Base-by-base conservation (phyloP, 2,797 vertebrate species). In the Todus mexicanus region DNA sequence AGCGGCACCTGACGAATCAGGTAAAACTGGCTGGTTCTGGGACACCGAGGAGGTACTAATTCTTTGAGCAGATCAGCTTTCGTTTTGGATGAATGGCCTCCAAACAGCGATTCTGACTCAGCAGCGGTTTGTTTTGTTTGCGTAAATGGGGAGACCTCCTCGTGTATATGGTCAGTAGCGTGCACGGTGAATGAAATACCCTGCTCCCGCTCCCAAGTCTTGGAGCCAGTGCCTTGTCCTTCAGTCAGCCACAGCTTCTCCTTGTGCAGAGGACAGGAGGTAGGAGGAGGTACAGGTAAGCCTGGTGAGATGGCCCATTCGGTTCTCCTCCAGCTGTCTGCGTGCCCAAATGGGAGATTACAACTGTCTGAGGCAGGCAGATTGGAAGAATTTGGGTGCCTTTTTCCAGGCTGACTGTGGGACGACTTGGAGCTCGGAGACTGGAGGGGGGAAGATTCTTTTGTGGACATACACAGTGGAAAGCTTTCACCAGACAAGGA, bases 21-120 rank as follows among this genome's bases (percentile, higher is more conserved):
- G 95, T 94, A 92, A 66, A 92, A 95, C 94, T 88, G 87, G 76
- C 54, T 70, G 66, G 70, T 78, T 86, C 87, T 89, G 66, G 59
- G 66, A 88, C 20, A 35, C n/a, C 0, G 0, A 91, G 76, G 85
- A 88, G 82, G 69, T 65, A 79, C 56, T 43, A 51, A 73, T 84
- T 89, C 84, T 1, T 72, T 37, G 33, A 88, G 85, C 68, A 85
- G 87, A 83, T 72, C 73, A 53, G 60, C 73, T 64, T 78, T 78
- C 66, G 15, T 86, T 86, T 76, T 83, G 70, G 85, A 66, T 93
- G 76, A 91, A 72, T 25, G 48, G 74, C 87, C 70, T 63, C 63
- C 54, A 91, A 84, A 71, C 68, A 66, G 66, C 4, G 0, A 5
- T 48, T 81, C 76, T 94, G 91, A 88, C 68, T 91, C 87, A 93